Conservation (phyloP, 2,888 invertebrate species). For the Physocephala rufipes region DNA sequence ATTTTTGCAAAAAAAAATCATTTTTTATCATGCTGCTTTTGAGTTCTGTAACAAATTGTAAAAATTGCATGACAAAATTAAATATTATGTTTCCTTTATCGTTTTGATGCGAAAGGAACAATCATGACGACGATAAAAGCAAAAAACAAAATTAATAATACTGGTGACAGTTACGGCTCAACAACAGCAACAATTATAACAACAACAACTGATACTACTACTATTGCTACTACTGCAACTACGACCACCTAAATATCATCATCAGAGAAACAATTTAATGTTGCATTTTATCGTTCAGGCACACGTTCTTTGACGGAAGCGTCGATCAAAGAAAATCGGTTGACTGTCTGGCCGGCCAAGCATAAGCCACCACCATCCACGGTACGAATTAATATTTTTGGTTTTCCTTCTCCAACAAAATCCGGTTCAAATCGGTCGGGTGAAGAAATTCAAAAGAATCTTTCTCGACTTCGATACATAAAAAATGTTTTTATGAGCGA, state of each 20-base stretch:
- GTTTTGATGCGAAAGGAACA: too few relatives aligned
- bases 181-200: too few relatives aligned
- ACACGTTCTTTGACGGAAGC: slow-evolving; percentile 40
- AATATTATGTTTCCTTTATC: too few relatives aligned
- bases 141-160: too few relatives aligned
- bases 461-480: slow-evolving; percentile 55
- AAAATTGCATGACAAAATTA: too few relatives aligned
- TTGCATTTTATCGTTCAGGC: slow-evolving; percentile 61
- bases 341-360: too few relatives aligned
- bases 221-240: not conserved
- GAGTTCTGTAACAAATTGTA: too few relatives aligned
- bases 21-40: too few relatives aligned
- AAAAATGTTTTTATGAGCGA: slow-evolving; percentile 64
- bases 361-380: not conserved
- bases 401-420: not conserved
- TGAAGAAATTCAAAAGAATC: slow-evolving; percentile 31
- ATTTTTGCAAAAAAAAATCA: too few relatives aligned
- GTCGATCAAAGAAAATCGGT: not conserved
- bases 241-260: slow-evolving; percentile 16
- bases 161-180: too few relatives aligned
- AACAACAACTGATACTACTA: too few relatives aligned
- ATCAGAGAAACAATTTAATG: slow-evolving; percentile 61
- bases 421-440: not conserved
- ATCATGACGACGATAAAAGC: too few relatives aligned
- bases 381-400: slow-evolving; percentile 7